Evolutionary conservation across 1,140 invertebrate genomes (phyloP), one percentile per base, ranked within the genome.

Genomic region (Listronotus bonariensis): DNA sequence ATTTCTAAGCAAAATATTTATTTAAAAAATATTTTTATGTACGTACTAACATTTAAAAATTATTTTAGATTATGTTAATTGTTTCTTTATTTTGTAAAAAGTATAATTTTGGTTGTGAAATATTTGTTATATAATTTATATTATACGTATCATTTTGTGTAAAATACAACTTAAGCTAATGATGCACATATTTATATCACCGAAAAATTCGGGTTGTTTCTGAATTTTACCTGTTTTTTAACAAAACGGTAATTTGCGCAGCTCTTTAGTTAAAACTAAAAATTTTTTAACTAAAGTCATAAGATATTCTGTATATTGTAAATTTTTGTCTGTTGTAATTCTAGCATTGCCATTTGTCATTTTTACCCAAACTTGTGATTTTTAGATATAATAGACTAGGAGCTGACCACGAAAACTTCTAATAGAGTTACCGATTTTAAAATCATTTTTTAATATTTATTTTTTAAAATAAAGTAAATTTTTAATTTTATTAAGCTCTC

Each of bases 291-390:
- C 1, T 3, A 26, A 9, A 26, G 1, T 46, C 1, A 26, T 3
- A 46, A 18, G 9, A 26, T 26, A 34, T 34, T 12, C 17, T 38
- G 2, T 51, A 36, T 51, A 48, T 65, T 62, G 12, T 53, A 65
- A 41, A 66, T 60, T 20, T 64, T 26, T 46, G 6, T 54, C 52
- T 40, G 38, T 56, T 41, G 40, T 63, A 63, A 63, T 63, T 63
- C 52, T 55, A 56, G 45, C 38, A 63, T 54, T 63, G 61, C 61
- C 61, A 63, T 63, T 63, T 63, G 14, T 61, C n/a, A 45, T 52
- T 46, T 70, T 68, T 71, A 68, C 61, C 71, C 72, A 65, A 61
- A 68, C 46, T 67, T 74, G 72, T 74, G 72, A 74, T 74, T 72
- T 71, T 67, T 71, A 59, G 58, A 55, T 61, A n/a, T 65, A 42